Evolutionary conservation across 2,888 invertebrate species (phyloP), one percentile per base, ranked within the genome.

Genomic region (Tenthredo amoena): DNA sequence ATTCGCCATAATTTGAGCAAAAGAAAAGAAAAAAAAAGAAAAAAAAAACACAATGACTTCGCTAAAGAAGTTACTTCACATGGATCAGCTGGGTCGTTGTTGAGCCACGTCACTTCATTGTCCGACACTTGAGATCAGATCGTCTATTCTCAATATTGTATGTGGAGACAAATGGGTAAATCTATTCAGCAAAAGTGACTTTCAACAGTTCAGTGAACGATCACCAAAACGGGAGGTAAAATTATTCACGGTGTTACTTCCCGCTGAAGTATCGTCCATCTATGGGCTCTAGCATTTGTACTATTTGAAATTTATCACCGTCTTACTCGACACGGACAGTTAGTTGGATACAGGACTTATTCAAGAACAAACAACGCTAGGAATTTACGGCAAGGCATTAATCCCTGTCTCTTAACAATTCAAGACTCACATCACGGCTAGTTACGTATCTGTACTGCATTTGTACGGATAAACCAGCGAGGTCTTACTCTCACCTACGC

Each of bases 391-490:
- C 72, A 18, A 21, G 72, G 21, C 43, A 71, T 71, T n/a, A 74
- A 74, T 74, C 72, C 72, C 72, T 21, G 72, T 74, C 72, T 74
- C 72, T 43, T 43, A 21, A 43, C 40, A 43, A 74, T 40, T 74
- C 21, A n/a, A 43, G 37, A 43, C 40, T 26, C 43, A 74, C 72
- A 34, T 68, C 34, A 68, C 68, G 68, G 6, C 26, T 62, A 12
- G 62, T 62, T 62, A 62, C 62, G 62, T 62, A 12, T 62, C 26
- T 68, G 10, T 26, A 34, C 31, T 5, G 2, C 68, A 34, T 26
- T 26, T 34, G 34, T 55, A 68, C 5, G 12, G 55, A 55, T n/a
- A 55, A 55, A 55, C n/a, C 12, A 47, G 34, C 34, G 34, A 34
- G 34, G 34, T 68, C 68, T 68, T 34, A 43, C 43, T 74, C n/a